Percentiles rank a stretch among this genome's conserved stretches.
phyloP scores from a whole-genome alignment of 2,888 invertebrate species.

The Sphaerophoria taeniata region DNA sequence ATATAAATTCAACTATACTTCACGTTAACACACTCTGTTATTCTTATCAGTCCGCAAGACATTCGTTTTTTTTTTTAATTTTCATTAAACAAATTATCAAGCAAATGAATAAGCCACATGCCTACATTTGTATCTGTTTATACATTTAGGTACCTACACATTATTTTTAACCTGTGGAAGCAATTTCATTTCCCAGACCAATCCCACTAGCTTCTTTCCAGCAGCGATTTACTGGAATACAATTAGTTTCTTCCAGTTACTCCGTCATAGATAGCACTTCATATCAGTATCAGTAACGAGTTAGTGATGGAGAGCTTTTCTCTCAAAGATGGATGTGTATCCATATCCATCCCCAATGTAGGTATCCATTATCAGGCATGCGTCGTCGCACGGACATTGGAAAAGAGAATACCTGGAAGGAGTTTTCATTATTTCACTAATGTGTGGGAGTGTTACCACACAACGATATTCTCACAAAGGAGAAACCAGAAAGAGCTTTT shows the following conservation, averaged over 20 bases:
- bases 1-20: not conserved
- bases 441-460: constrained; percentile 13
- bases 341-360: too few species aligned
- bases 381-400: constrained; percentile 13
- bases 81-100: not conserved
- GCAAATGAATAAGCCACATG: not conserved
- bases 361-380: constrained; percentile 45
- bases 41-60: not conserved
- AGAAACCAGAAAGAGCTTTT: constrained; percentile 35
- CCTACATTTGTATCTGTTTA: not conserved
- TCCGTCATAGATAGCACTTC: constrained; percentile 14
- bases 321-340: constrained; percentile 19
- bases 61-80: not conserved
- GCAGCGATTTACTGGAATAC: too few species aligned
- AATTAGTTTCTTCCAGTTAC: constrained; percentile 32
- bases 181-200: not conserved
- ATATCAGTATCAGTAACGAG: not conserved
- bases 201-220: constrained; percentile 35
- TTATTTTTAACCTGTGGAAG: constrained; percentile 62
- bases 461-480: not conserved
- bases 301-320: constrained; percentile 56
- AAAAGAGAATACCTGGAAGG: constrained; percentile 46
- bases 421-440: not conserved
- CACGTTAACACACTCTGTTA: not conserved
- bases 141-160: not conserved